phyloP scores from a whole-genome alignment of 2,113 vertebrate species.

The Desmodus rotundus region DNA sequence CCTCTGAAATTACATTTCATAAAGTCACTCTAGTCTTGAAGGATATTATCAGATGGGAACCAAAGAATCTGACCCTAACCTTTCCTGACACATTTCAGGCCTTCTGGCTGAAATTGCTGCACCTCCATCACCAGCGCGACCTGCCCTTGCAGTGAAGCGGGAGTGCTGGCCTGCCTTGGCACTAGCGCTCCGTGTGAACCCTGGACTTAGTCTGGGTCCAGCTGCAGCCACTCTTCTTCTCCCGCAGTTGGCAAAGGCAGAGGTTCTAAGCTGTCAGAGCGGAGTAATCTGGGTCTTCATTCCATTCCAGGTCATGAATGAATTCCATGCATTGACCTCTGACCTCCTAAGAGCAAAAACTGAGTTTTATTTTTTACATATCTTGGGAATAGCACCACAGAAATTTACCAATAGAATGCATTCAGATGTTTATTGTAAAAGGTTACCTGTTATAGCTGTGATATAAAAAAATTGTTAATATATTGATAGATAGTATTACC shows the following conservation, averaged over 20 bases:
- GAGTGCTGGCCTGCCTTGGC: background rate
- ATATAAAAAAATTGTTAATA: background rate
- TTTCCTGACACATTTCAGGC: background rate
- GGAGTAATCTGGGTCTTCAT: background rate
- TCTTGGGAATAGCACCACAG: background rate
- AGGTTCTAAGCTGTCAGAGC: background rate
- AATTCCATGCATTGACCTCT: background rate
- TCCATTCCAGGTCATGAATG: background rate
- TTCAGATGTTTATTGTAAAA: background rate
- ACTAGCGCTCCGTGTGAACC: background rate
- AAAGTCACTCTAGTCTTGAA: background rate
- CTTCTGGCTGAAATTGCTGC: background rate
- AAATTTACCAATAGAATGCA: background rate
- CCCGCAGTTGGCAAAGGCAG: background rate
- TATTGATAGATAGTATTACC: background rate
- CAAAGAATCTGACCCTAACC: background rate
- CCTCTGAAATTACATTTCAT: background rate
- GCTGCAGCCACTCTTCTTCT: background rate
- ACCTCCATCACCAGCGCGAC: background rate
- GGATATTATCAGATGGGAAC: background rate
- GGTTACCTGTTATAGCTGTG: background rate
- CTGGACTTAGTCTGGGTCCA: background rate
- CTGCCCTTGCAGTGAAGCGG: background rate
- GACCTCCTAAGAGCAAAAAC: background rate
- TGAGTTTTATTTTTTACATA: background rate